phyloP scores from a whole-genome alignment of 2,797 vertebrate species.

The Adelosebastes latens region DNA sequence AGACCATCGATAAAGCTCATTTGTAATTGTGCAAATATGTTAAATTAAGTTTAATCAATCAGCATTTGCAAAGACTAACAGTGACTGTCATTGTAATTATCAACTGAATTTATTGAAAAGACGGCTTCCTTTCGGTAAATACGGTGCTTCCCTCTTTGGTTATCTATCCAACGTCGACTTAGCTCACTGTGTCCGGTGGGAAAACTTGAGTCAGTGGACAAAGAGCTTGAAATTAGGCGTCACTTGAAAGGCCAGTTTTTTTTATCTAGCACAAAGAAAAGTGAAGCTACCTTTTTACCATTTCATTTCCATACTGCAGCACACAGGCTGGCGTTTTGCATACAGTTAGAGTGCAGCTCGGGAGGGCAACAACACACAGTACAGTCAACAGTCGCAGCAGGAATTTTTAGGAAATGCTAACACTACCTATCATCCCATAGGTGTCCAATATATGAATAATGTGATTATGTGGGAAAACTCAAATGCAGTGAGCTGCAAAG shows the following conservation, averaged over 20 bases:
- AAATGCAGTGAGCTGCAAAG: not conserved
- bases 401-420: slow-evolving; percentile 2
- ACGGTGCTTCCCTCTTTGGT: not conserved
- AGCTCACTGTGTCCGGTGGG: not conserved
- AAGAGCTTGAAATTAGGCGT: not conserved
- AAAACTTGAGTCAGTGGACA: not conserved
- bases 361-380: slow-evolving; percentile 39
- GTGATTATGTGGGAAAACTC: not conserved
- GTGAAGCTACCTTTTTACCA: slow-evolving; percentile 32
- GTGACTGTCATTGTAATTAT: not conserved
- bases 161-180: not conserved
- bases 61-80: not conserved
- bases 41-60: not conserved
- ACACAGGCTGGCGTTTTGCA: slow-evolving; percentile 63
- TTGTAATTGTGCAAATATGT: not conserved
- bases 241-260: not conserved
- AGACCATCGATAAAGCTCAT: not conserved
- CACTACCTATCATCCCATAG: not conserved
- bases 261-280: slow-evolving; percentile 13
- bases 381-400: slow-evolving; percentile 43
- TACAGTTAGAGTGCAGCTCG: slow-evolving; percentile 74
- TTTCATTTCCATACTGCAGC: slow-evolving; percentile 63
- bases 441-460: not conserved
- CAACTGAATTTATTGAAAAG: not conserved
- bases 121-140: not conserved